Conservation (phyloP, 2,888 invertebrate species). For the Alcis repandata region DNA sequence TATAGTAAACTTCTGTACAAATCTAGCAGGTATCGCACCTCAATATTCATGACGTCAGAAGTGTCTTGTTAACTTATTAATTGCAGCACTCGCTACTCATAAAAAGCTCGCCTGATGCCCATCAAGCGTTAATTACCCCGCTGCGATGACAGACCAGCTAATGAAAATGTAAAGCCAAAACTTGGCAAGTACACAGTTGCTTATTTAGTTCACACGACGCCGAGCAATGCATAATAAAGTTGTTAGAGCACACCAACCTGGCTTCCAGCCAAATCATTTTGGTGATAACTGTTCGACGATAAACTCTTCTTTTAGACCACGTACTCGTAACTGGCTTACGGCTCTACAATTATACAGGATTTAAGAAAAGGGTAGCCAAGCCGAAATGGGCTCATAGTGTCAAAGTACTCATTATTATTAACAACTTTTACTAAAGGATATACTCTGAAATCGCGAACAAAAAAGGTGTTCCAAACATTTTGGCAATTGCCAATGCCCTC, state of each 20-base stretch:
- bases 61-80: too few species aligned
- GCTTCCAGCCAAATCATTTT: constrained; percentile 67
- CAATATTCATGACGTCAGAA: too few species aligned
- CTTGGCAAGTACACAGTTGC: constrained; percentile 80
- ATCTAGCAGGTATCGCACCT: too few species aligned
- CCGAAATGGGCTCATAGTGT: too few species aligned
- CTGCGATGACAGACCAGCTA: constrained; percentile 67
- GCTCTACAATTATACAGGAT: neutral
- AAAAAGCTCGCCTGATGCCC: constrained; percentile 33
- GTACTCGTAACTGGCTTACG: neutral
- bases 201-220: constrained; percentile 77
- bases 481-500: too few species aligned
- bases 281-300: constrained; percentile 64
- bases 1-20: too few species aligned
- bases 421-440: too few species aligned
- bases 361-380: too few species aligned
- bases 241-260: constrained; percentile 70
- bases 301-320: constrained; percentile 49
- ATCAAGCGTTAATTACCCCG: constrained; percentile 56
- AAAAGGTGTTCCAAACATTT: too few species aligned
- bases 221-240: constrained; percentile 73
- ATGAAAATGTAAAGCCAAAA: constrained; percentile 81
- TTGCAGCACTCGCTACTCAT: neutral
- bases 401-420: too few species aligned
- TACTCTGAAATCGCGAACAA: too few species aligned